Conservation (phyloP, 2,113 vertebrate species). For the Diadophis punctatus region DNA sequence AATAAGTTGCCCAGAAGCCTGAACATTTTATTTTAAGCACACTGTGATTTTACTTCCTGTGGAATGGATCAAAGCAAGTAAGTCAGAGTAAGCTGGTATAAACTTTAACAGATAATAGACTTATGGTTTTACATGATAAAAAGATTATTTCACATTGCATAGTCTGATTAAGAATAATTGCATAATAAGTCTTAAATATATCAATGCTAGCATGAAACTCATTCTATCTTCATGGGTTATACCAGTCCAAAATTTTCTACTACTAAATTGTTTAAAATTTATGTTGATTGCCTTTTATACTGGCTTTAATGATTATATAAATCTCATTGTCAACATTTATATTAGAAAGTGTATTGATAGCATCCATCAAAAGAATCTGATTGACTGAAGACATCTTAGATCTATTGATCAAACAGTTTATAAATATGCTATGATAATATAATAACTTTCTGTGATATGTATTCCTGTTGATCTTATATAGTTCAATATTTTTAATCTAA, state of each 20-base stretch:
- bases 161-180: constrained; percentile 49
- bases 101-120: constrained; percentile 36
- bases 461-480: constrained; percentile 3
- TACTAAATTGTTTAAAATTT: constrained; percentile 27
- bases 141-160: constrained; percentile 42
- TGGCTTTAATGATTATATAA: constrained; percentile 12
- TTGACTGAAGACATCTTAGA: constrained; percentile 17
- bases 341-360: constrained; percentile 39
- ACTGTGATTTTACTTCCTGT: constrained; percentile 25
- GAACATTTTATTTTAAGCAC: constrained; percentile 27
- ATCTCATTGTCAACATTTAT: constrained; percentile 16
- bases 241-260: constrained; percentile 39
- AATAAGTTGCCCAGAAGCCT: background rate
- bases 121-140: constrained; percentile 30
- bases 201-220: constrained; percentile 38
- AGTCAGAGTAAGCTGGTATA: constrained; percentile 38
- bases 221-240: constrained; percentile 31
- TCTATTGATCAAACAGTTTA: constrained; percentile 32
- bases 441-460: constrained; percentile 29
- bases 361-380: constrained; percentile 11
- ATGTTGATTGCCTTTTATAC: constrained; percentile 17
- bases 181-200: constrained; percentile 38
- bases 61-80: constrained; percentile 42
- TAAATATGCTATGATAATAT: constrained; percentile 39
- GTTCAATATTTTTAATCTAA: constrained; percentile 22